Conservation (phyloP, 2,797 vertebrate genomes). For the Sandelia bainsii region DNA sequence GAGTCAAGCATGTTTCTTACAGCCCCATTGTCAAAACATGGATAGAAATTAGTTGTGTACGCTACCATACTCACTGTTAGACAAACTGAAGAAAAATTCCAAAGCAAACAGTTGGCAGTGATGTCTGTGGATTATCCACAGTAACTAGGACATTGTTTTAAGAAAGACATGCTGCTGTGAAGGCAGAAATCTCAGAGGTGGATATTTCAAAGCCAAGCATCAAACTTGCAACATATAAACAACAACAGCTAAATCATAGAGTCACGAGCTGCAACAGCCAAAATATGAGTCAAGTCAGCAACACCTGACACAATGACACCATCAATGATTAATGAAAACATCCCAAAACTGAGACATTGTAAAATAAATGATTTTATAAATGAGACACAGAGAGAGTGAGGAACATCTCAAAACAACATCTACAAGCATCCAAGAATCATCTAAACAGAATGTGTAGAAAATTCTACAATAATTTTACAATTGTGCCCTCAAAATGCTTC, state of each 20-base stretch:
- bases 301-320: slow-evolving; percentile 8
- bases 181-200: slow-evolving; percentile 20
- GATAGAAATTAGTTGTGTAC: not conserved
- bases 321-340: slow-evolving; percentile 25
- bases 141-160: slow-evolving; percentile 16
- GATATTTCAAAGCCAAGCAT: slow-evolving; percentile 13
- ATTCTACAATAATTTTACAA: too few relatives aligned
- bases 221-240: slow-evolving; percentile 27
- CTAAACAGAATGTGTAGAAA: too few relatives aligned
- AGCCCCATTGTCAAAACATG: not conserved
- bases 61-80: not conserved
- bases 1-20: not conserved
- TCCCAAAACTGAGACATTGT: slow-evolving; percentile 2
- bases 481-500: not conserved
- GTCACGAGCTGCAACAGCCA: not conserved
- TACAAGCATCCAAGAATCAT: too few relatives aligned
- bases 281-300: slow-evolving; percentile 2
- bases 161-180: slow-evolving; percentile 1
- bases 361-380: too few relatives aligned
- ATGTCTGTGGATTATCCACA: not conserved
- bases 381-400: too few relatives aligned
- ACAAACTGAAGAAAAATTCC: not conserved
- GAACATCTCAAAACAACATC: too few relatives aligned
- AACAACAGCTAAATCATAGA: slow-evolving; percentile 3
- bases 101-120: not conserved